phyloP scores from a whole-genome alignment of 2,113 vertebrate genomes.

The Forbesichthys agassizii region DNA sequence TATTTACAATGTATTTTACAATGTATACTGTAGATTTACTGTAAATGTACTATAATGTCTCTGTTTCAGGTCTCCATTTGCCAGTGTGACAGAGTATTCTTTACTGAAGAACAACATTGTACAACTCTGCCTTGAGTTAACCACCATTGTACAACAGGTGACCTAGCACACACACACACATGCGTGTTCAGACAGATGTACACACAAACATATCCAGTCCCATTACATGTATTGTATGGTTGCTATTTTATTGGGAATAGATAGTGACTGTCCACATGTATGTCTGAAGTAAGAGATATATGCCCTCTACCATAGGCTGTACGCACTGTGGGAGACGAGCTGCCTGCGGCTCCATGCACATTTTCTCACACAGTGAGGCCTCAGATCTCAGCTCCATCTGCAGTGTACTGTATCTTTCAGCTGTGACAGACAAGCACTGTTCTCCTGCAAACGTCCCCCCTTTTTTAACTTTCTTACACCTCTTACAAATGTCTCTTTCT shows the following conservation, averaged over 20 bases:
- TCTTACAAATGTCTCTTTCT: background rate
- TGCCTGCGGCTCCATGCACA: no score
- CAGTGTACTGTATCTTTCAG: no score
- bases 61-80: conserved; percentile 86
- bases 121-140: conserved; percentile 92
- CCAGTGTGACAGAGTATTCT: conserved; percentile 92
- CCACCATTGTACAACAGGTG: conserved; percentile 94
- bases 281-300: conserved; percentile 21
- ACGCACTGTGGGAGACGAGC: conserved; percentile 28
- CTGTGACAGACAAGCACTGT: no score
- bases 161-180: conserved; percentile 1
- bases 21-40: background rate
- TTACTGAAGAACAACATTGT: conserved; percentile 94
- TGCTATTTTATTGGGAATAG: conserved; percentile 8
- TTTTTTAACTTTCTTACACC: conserved; percentile 19
- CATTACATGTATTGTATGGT: conserved; percentile 1
- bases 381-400: conserved; percentile 10
- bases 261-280: background rate
- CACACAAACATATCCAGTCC: background rate
- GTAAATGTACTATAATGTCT: background rate
- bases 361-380: background rate
- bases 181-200: background rate
- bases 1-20: background rate
- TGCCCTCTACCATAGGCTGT: conserved; percentile 20
- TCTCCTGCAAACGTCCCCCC: conserved; percentile 15